Evolutionary conservation across 1,140 invertebrate genomes (phyloP).

Genomic region (Aphaenogaster rudis): DNA sequence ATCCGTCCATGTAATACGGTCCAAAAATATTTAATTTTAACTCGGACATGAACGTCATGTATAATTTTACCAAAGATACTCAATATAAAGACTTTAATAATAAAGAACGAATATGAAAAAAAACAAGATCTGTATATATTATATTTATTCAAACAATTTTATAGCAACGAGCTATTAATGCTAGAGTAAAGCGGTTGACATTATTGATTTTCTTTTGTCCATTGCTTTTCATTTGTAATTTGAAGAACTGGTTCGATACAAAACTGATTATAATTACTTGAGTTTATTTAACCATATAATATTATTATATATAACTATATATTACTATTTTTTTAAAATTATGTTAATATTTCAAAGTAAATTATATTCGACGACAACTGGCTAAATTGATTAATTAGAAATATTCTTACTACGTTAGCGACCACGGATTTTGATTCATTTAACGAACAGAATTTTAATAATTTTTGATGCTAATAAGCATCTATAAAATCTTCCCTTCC

Average conservation of each 20-base stretch:
- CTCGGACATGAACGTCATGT: background rate
- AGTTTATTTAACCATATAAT: background rate
- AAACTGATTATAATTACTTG: background rate
- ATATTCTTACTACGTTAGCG: no score
- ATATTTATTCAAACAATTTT: conserved; percentile 1
- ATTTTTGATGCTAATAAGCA: no score
- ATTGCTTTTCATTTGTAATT: background rate
- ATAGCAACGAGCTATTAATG: background rate
- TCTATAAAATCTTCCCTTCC: no score
- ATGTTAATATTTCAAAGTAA: background rate
- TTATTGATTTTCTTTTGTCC: background rate
- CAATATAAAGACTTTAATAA: background rate
- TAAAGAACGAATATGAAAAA: background rate
- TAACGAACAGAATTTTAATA: no score
- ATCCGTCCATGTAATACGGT: background rate
- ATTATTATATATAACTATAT: background rate
- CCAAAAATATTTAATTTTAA: background rate
- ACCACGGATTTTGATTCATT: no score
- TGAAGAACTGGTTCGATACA: background rate
- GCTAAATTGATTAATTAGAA: no score
- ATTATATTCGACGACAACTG: no score
- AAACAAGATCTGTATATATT: background rate
- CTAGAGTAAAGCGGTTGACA: background rate
- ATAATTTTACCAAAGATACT: background rate
- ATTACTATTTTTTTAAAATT: background rate